Evolutionary conservation across 2,113 vertebrate species (phyloP).

Genomic region (Gobiocypris rarus): DNA sequence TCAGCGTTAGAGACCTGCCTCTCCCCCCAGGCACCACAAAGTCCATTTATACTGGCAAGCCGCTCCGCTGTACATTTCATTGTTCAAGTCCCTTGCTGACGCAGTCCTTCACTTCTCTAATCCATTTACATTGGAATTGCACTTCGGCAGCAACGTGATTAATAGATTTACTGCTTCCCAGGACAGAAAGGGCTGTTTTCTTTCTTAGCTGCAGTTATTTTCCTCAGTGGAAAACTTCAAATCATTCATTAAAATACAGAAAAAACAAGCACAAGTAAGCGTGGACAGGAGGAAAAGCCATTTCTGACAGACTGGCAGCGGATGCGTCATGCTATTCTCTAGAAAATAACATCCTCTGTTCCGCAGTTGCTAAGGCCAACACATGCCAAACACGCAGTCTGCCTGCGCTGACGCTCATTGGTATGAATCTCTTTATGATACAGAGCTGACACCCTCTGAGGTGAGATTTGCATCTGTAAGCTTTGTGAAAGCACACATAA

Average conservation of each 20-base stretch:
- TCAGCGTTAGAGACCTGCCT: slow-evolving; percentile 44
- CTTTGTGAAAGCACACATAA: slow-evolving; percentile 20
- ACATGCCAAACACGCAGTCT: slow-evolving; percentile 44
- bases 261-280: not conserved
- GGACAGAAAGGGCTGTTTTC: slow-evolving; percentile 62
- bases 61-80: slow-evolving; percentile 51
- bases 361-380: slow-evolving; percentile 58
- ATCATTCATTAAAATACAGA: slow-evolving; percentile 13
- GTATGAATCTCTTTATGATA: slow-evolving; percentile 38
- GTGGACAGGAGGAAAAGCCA: slow-evolving; percentile 36
- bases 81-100: slow-evolving; percentile 53
- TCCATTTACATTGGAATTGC: slow-evolving; percentile 74
- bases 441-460: slow-evolving; percentile 29
- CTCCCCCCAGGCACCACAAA: slow-evolving; percentile 41
- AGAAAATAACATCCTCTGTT: slow-evolving; percentile 51
- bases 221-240: slow-evolving; percentile 53
- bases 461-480: slow-evolving; percentile 33
- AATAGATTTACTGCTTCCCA: slow-evolving; percentile 71
- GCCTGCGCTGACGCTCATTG: slow-evolving; percentile 41
- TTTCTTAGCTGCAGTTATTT: slow-evolving; percentile 61
- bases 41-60: slow-evolving; percentile 53
- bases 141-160: slow-evolving; percentile 74
- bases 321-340: slow-evolving; percentile 55
- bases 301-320: slow-evolving; percentile 37
- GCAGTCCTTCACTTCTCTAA: slow-evolving; percentile 68